Evolutionary conservation across 1,140 invertebrate species (phyloP).

Genomic region (Battus philenor): DNA sequence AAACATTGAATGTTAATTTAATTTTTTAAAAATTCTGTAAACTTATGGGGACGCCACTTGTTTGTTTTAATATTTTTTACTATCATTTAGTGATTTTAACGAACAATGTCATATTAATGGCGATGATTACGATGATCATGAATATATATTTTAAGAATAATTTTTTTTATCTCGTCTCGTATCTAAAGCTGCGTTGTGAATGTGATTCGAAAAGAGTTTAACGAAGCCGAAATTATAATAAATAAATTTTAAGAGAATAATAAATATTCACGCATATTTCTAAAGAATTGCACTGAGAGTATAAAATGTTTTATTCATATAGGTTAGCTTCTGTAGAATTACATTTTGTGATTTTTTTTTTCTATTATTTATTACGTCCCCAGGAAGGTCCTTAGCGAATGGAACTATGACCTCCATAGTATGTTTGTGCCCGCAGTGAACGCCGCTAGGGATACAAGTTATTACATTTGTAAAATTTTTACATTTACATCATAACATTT

Average conservation of each 20-base stretch:
- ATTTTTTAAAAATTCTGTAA: too few species aligned
- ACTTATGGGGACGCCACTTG: too few species aligned
- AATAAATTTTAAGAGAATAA: constrained; percentile 46
- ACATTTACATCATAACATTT: background rate
- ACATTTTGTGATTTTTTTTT: constrained; percentile 34
- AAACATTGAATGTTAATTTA: too few species aligned
- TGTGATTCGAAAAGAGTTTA: constrained; percentile 62
- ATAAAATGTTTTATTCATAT: constrained; percentile 45
- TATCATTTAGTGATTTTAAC: too few species aligned
- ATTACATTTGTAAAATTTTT: background rate
- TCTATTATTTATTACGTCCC: constrained; percentile 43
- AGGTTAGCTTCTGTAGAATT: constrained; percentile 42
- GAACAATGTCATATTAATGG: too few species aligned
- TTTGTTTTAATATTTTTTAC: too few species aligned
- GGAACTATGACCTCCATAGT: too few species aligned
- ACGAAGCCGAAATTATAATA: constrained; percentile 51
- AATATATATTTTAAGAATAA: too few species aligned
- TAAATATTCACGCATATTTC: constrained; percentile 62
- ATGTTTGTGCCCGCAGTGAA: background rate
- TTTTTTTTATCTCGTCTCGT: background rate
- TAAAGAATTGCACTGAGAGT: constrained; percentile 65
- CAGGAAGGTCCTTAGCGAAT: too few species aligned
- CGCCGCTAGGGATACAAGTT: background rate
- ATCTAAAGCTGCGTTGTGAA: constrained; percentile 59
- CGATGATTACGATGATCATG: too few species aligned